Conservation (phyloP, 2,888 invertebrate genomes). For the Cantharis lateralis region DNA sequence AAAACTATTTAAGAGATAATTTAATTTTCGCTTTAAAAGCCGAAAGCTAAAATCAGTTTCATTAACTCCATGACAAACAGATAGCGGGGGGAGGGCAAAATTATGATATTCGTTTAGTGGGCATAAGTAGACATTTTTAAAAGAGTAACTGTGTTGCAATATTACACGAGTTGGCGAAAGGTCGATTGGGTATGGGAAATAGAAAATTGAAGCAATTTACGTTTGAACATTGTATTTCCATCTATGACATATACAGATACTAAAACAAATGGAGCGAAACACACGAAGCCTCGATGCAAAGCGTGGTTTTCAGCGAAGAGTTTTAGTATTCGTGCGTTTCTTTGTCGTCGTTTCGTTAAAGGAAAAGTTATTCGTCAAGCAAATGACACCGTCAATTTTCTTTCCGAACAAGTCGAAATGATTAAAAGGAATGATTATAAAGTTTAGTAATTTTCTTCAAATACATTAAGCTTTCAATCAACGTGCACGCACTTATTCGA, state of each 20-base stretch:
- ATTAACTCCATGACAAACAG: background rate
- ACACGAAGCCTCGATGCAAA: conserved; percentile 21
- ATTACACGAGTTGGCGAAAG: background rate
- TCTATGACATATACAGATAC: conserved; percentile 26
- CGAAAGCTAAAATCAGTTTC: background rate
- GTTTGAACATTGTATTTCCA: conserved; percentile 26
- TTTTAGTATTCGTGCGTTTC: conserved; percentile 8
- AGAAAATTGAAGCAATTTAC: conserved; percentile 27
- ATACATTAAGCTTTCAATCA: conserved; percentile 15
- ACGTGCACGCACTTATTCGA: conserved; percentile 5
- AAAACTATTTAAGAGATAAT: background rate
- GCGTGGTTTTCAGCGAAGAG: conserved; percentile 15
- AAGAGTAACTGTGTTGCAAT: background rate
- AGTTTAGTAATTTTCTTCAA: conserved; percentile 7
- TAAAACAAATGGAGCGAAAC: conserved; percentile 23
- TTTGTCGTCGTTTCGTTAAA: conserved; percentile 14
- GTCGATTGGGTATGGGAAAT: conserved; percentile 9
- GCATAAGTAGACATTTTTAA: background rate
- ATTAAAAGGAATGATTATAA: conserved; percentile 11
- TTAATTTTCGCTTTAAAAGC: background rate
- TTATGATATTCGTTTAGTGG: too few species aligned
- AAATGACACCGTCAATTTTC: conserved; percentile 19
- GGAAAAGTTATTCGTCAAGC: conserved; percentile 12
- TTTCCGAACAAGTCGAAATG: conserved; percentile 2
- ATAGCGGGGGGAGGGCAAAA: background rate